Evolutionary conservation across 1,140 invertebrate genomes (phyloP).

Genomic region (Polypedilum pembai): DNA sequence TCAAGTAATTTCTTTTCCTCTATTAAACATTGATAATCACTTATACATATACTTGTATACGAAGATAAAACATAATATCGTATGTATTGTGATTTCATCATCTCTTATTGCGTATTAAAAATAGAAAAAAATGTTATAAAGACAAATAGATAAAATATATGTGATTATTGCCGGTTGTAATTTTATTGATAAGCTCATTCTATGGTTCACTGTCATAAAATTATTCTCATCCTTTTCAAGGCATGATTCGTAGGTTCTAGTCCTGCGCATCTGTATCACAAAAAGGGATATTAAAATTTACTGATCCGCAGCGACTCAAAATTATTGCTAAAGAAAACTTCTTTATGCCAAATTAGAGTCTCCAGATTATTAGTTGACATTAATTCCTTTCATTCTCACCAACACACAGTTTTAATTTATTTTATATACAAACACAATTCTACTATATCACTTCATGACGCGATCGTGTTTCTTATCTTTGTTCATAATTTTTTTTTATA

Average conservation of each 20-base stretch:
- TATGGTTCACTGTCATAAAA: too few species aligned
- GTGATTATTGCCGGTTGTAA: too few species aligned
- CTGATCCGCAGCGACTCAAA: slow-evolving; percentile 15
- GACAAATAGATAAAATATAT: too few species aligned
- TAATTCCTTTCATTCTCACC: not conserved
- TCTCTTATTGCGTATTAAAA: not conserved
- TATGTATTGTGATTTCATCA: slow-evolving; percentile 7
- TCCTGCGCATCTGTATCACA: not conserved
- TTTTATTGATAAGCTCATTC: too few species aligned
- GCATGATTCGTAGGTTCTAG: not conserved
- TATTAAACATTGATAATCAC: too few species aligned
- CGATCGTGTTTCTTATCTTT: not conserved
- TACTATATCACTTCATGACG: not conserved
- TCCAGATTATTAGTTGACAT: not conserved
- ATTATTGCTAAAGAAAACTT: not conserved
- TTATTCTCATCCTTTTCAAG: not conserved
- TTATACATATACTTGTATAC: not conserved
- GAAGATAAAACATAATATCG: not conserved
- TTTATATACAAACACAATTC: not conserved
- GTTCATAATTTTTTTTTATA: slow-evolving; percentile 30
- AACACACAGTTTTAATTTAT: not conserved
- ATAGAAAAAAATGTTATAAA: not conserved
- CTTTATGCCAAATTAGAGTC: not conserved
- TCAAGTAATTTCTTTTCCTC: too few species aligned
- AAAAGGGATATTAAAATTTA: not conserved